phyloP scores from a whole-genome alignment of 2,888 invertebrate species.

The Odontocolon sp. region DNA sequence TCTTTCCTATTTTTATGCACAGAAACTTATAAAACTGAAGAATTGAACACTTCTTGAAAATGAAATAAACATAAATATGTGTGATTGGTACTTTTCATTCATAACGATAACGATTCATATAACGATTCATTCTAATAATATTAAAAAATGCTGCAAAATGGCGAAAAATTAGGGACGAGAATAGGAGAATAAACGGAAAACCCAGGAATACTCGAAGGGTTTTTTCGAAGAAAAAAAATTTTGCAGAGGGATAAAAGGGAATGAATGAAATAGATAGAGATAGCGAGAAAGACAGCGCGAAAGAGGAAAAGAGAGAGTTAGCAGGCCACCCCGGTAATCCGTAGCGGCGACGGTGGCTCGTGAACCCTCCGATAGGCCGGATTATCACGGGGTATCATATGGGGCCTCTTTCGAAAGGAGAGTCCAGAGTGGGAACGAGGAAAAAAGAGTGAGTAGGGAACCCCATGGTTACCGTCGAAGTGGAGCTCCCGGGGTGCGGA shows the following conservation, averaged over 20 bases:
- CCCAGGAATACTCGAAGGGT: too few relatives aligned
- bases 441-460: constrained; percentile 62
- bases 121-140: too few relatives aligned
- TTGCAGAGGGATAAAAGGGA: not conserved
- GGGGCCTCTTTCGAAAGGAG: constrained; percentile 74
- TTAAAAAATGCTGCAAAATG: too few relatives aligned
- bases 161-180: too few relatives aligned
- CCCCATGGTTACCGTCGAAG: constrained; percentile 69
- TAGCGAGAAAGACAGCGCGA: not conserved
- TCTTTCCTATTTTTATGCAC: too few relatives aligned
- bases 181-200: too few relatives aligned
- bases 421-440: constrained; percentile 26
- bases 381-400: constrained; percentile 79
- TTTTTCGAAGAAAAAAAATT: not conserved
- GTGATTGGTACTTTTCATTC: too few relatives aligned
- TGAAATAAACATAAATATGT: too few relatives aligned
- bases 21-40: too few relatives aligned
- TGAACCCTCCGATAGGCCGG: constrained; percentile 66
- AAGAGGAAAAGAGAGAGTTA: constrained; percentile 23
- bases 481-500: constrained; percentile 72
- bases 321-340: constrained; percentile 53
- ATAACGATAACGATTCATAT: too few relatives aligned
- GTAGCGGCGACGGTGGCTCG: constrained; percentile 42
- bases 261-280: not conserved
- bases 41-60: too few relatives aligned